Conservation (phyloP, 2,888 invertebrate genomes). For the Apamea sordens region DNA sequence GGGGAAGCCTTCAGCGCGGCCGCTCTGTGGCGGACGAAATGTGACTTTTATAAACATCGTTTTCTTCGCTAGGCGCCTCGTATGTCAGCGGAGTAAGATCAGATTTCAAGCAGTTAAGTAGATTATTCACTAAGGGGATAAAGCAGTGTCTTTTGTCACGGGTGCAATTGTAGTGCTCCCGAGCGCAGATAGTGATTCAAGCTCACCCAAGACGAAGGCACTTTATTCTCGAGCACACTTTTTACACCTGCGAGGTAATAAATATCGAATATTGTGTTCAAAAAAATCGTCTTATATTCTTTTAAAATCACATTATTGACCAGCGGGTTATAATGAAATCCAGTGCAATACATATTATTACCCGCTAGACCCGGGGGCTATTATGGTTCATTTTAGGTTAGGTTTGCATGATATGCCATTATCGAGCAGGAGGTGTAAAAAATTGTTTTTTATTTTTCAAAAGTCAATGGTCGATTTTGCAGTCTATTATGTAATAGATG, state of each 20-base stretch:
- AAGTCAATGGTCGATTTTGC: neutral
- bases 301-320: too few relatives aligned
- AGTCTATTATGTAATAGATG: neutral
- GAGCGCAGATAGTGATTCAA: neutral
- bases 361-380: neutral
- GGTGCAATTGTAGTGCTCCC: neutral
- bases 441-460: neutral
- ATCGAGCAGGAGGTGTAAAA: neutral
- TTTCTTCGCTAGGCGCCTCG: neutral
- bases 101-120: neutral
- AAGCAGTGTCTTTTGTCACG: neutral
- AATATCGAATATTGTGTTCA: too few relatives aligned
- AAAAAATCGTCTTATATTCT: too few relatives aligned
- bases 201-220: neutral
- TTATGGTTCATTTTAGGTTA: neutral
- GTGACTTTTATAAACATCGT: neutral
- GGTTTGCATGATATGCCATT: neutral
- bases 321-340: too few relatives aligned
- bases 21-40: conserved; percentile 74
- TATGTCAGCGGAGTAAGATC: neutral
- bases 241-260: neutral
- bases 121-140: neutral
- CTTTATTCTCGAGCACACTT: neutral
- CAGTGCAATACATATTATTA: neutral
- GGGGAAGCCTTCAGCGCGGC: conserved; percentile 81